Conservation (phyloP, 1,140 invertebrate species). For the Megalonaias nervosa region DNA sequence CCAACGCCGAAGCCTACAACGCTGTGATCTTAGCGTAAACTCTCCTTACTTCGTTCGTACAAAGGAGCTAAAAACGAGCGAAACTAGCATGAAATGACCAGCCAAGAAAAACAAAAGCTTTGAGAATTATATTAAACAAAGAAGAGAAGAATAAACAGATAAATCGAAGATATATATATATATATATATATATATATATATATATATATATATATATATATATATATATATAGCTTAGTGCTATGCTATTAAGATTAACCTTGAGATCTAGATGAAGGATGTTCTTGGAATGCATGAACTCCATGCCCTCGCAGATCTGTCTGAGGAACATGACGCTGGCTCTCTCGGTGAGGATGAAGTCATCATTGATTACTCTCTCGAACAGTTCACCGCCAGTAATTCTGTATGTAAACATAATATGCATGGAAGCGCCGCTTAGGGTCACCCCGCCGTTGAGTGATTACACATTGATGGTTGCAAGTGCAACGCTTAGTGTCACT, state of each 20-base stretch:
- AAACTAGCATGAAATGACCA: no score
- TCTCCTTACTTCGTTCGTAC: no score
- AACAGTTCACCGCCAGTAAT: conserved; percentile 98
- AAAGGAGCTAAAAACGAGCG: no score
- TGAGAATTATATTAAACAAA: no score
- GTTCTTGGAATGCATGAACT: conserved; percentile 95
- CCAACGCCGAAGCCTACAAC: no score
- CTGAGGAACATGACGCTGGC: conserved; percentile 96
- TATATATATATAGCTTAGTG: no score
- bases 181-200: no score
- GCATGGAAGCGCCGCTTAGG: not conserved
- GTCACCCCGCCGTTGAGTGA: not conserved
- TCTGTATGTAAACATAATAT: conserved; percentile 73
- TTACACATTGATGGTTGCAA: not conserved
- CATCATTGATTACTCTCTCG: conserved; percentile 97
- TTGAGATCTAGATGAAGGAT: conserved; percentile 98
- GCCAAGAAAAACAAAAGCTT: no score
- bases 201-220: no score
- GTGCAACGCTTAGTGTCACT: not conserved
- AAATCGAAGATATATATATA: no score
- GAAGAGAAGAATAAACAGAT: no score
- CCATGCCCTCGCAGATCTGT: conserved; percentile 97
- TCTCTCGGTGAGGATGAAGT: conserved; percentile 96
- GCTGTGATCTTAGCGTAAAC: no score
- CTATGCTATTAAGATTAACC: conserved; percentile 73